phyloP scores from a whole-genome alignment of 2,888 invertebrate genomes.

The Eledone cirrhosa region DNA sequence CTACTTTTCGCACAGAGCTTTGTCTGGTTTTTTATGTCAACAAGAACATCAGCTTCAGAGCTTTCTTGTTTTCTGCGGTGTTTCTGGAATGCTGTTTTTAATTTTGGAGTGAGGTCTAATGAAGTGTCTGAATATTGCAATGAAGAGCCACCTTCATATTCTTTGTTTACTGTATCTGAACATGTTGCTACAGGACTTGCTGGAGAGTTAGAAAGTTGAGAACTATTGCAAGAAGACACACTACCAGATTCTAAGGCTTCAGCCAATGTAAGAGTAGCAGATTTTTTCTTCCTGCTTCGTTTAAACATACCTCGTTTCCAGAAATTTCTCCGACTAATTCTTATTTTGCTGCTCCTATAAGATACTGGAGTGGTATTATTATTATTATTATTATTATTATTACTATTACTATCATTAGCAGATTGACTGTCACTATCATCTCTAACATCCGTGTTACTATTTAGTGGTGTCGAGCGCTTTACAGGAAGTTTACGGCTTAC shows the following conservation, averaged over 20 bases:
- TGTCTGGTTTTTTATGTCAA: too few species aligned
- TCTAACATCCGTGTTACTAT: background rate
- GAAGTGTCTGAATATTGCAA: too few species aligned
- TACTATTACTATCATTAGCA: background rate
- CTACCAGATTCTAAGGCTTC: background rate
- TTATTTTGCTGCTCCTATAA: background rate
- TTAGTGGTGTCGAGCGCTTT: background rate
- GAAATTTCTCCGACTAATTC: background rate
- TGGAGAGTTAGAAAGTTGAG: too few species aligned
- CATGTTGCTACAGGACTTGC: too few species aligned
- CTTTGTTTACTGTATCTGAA: too few species aligned
- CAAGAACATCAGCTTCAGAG: too few species aligned
- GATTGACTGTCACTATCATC: background rate
- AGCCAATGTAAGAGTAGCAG: conserved; percentile 1
- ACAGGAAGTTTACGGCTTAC: conserved; percentile 15
- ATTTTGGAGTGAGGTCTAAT: too few species aligned
- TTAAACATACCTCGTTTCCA: conserved; percentile 1
- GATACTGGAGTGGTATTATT: background rate
- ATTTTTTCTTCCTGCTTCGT: background rate
- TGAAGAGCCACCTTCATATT: too few species aligned
- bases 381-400: background rate
- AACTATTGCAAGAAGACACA: too few species aligned
- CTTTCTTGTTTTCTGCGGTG: too few species aligned
- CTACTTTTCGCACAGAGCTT: too few species aligned
- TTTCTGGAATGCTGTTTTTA: too few species aligned